A percentile compares a stretch with the other conserved stretches of the same genome.
These are phyloP conservation scores for Diploscapter pachys DNA, from an alignment of 1,140 invertebrate species.

Conservation along the genomic window DNA sequence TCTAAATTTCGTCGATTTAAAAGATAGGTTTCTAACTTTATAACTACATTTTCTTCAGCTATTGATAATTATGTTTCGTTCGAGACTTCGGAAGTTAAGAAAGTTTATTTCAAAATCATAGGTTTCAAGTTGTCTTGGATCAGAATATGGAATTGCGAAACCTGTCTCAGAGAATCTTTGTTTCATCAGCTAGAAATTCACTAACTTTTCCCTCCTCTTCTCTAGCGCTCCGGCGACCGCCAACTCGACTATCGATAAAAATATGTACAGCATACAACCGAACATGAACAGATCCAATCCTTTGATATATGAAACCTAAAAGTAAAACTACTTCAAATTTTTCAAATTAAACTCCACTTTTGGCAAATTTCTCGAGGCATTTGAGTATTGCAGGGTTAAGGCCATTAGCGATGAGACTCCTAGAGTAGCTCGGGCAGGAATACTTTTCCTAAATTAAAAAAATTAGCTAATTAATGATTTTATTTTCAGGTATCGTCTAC, in stretches of 20 bases:
- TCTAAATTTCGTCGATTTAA: neutral
- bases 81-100: too few species aligned
- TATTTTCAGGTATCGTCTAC: too few species aligned
- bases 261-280: slow-evolving; percentile 61
- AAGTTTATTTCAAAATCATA: too few species aligned
- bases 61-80: too few species aligned
- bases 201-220: slow-evolving; percentile 18
- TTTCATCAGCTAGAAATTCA: neutral
- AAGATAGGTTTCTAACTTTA: neutral
- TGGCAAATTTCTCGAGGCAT: slow-evolving; percentile 50
- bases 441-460: slow-evolving; percentile 20
- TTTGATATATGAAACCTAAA: slow-evolving; percentile 61
- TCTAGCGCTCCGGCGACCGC: slow-evolving; percentile 60
- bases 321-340: slow-evolving; percentile 5
- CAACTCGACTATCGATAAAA: slow-evolving; percentile 61
- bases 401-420: slow-evolving; percentile 58
- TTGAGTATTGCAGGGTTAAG: slow-evolving; percentile 55
- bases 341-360: slow-evolving; percentile 41
- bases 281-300: slow-evolving; percentile 62
- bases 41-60: neutral
- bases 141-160: neutral
- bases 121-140: neutral
- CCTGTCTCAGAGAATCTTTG: neutral
- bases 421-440: slow-evolving; percentile 44
- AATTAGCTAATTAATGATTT: too few species aligned